Conservation (phyloP, 2,797 vertebrate genomes). For the Tachyglossus aculeatus region DNA sequence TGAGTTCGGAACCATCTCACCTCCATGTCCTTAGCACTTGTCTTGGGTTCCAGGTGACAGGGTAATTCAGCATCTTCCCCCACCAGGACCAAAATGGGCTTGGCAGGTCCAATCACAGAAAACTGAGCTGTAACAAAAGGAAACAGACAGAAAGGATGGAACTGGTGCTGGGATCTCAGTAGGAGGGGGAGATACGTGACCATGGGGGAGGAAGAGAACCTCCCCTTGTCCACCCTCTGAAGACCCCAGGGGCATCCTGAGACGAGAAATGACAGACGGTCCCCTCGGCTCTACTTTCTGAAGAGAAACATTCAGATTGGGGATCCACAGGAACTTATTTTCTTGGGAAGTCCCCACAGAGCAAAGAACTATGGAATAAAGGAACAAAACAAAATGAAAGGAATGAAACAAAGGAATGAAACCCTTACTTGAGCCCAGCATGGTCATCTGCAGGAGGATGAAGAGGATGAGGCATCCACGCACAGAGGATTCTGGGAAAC, state of each 20-base stretch:
- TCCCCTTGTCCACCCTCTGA: too few relatives aligned
- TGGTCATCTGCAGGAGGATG: not conserved
- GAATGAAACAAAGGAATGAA: fast-evolving
- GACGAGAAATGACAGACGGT: too few relatives aligned
- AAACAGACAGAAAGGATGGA: too few relatives aligned
- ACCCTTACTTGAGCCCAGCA: not conserved
- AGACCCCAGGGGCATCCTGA: too few relatives aligned
- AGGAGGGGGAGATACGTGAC: too few relatives aligned
- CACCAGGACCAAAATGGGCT: not conserved
- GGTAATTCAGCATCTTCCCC: not conserved
- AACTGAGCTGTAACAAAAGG: constrained; percentile 27
- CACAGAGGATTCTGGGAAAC: fast-evolving
- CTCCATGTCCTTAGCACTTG: not conserved
- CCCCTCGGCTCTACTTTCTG: too few relatives aligned
- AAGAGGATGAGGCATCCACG: not conserved
- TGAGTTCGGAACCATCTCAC: constrained; percentile 7
- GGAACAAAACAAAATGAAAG: not conserved
- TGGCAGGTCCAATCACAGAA: not conserved
- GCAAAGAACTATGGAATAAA: too few relatives aligned
- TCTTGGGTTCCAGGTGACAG: not conserved
- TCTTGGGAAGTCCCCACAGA: too few relatives aligned
- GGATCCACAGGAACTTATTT: too few relatives aligned
- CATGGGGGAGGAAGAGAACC: too few relatives aligned
- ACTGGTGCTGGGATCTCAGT: too few relatives aligned
- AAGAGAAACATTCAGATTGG: too few relatives aligned